Base-by-base conservation (phyloP, 2,797 vertebrate species). In the Crax fasciolata region DNA sequence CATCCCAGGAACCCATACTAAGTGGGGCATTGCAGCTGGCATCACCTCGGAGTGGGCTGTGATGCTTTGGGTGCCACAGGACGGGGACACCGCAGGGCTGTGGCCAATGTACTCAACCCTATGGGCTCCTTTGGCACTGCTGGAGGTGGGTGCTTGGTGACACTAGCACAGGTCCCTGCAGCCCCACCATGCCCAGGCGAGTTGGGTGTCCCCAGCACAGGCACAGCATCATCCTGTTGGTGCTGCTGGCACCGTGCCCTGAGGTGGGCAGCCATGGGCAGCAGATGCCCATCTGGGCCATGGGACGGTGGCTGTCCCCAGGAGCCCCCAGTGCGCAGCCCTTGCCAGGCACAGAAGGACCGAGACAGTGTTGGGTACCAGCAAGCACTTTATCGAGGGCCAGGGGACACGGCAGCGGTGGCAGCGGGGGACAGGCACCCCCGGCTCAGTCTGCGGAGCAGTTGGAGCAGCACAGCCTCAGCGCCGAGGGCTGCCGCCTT, bases 401-500 rank as follows among this genome's bases (percentile, higher is more conserved):
- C 7, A 1, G 58, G 32, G 35, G 61, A 10, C 0, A 58, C 30
- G 13, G 59, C 19, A 13, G n/a, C 38, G 58, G 43, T 71, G 84
- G 23, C 8, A 5, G 32, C 4, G 0, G 77, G 43, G 51, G 51
- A 67, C 67, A 28, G 44, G 7, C 3, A 0, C 1, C 70, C 91
- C 87, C 3, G 0, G 89, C 90, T 96, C 96, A 96, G 86, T 96
- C 96, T 5, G 94, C 5, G 0, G 80, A 96, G 84, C 95, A 93
- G 96, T 96, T 75, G 4, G 81, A 13, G 1, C 96, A 96, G 95
- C 95, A 96, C 59, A 96, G 78, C 87, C 92, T 75, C 90, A 95
- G 92, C 24, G 6, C 25, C 9, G 92, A 92, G 89, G 94, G 83
- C 27, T 68, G 73, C 82, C 20, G 74, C 95, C 95, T 95, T 77